Evolutionary conservation across 2,888 invertebrate genomes (phyloP), one percentile per base, ranked within the genome.

Genomic region (Petrophora chlorosata): DNA sequence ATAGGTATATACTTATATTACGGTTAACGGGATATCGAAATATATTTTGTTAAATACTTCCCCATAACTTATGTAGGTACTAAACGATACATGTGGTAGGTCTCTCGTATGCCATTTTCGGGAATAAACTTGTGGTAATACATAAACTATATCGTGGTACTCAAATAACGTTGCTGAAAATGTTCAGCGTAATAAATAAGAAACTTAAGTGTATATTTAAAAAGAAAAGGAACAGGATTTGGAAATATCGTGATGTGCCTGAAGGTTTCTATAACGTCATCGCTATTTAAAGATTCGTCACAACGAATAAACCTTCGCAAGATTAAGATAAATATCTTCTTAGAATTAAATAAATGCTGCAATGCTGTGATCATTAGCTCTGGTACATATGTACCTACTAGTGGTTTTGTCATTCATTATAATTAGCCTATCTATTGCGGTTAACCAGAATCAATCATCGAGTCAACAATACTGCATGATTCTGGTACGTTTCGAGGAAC

Each of bases 371-470:
- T 63, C 53, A 51, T 22, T 53, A 34, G 28, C 38, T 60, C 57
- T 56, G 56, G 56, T 53, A 33, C 16, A 23, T 34, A 32, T 16
- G 10, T 52, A 30, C 33, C 32, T n/a, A n/a, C n/a, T n/a, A n/a
- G n/a, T n/a, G n/a, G n/a, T n/a, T 41, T 46, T 46, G 41, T 51
- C 38, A 52, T 52, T 34, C 16, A 10, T 40, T 14, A 35, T 14
- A 14, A 17, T 9, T 2, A 14, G 5, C 13, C 13, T 29, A 12
- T 5, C 15, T 22, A 17, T 22, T 76, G 81, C 63, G 81, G 80
- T 78, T 70, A 70, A 63, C 66, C 65, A 33, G 65, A 56, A 70
- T 76, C 76, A 76, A 76, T 83, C 79, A 79, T 70, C 63, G 33
- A 51, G 53, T 53, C 60, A 66, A 58, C 49, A 55, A 63, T 57